Evolutionary conservation across 2,113 vertebrate species (phyloP), one percentile per base, ranked within the genome.

Genomic region (Periophthalmodon schlosseri): DNA sequence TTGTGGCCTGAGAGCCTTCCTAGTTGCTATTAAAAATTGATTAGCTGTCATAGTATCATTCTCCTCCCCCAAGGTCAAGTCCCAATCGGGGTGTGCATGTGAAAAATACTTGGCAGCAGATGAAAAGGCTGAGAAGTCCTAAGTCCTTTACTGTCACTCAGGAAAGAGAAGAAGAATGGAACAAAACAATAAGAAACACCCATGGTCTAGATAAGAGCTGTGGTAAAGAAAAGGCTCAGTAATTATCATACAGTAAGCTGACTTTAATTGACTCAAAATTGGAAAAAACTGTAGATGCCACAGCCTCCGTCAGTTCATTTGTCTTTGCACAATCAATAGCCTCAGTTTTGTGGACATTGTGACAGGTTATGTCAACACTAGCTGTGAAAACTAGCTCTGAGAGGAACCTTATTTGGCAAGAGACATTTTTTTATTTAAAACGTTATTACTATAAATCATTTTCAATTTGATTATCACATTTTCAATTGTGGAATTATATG

Each of bases 21-120:
- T 76, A 70, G 88, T 83, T 86, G 82, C 88, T 90, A 91, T 94
- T 92, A 92, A 92, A 93, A 91, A 91, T 92, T 90, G 89, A 92
- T 92, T 93, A 89, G 86, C 85, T 90, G 85, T 87, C 82, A 84
- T 82, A 72, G 77, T 74, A 83, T 89, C 84, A 89, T 88, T 91
- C 88, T 75, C 76, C 81, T 83, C 90, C 84, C 81, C 81, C 91
- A 92, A 93, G 90, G 91, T 93, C 84, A 89, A 84, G 70, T 82
- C 60, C 56, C 81, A 77, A 76, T 84, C 57, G 86, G 72, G 57
- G 50, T 49, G 50, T 58, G 36, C 47, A 50, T 67, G 21, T 60
- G 63, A 69, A 74, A 79, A 81, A 75, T 58, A 50, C 71, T 81
- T 72, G 63, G 77, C 81, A 80, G 57, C 36, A 84, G 78, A 89